Conservation (phyloP, 2,797 vertebrate genomes). For the Prunella strophiata region DNA sequence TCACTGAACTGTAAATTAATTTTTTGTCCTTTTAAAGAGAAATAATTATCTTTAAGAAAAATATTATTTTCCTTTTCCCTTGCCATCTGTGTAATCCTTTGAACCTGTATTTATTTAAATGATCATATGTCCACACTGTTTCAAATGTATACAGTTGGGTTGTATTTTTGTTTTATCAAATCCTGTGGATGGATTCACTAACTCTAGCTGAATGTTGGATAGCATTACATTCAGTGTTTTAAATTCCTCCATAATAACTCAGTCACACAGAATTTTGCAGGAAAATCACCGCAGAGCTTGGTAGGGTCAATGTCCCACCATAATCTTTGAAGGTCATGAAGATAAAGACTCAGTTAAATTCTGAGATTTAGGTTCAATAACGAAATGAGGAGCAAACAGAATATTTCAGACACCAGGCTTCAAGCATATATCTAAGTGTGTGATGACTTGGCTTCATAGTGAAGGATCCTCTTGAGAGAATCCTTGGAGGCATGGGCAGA, state of each 20-base stretch:
- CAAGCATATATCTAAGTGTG: neutral
- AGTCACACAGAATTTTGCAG: neutral
- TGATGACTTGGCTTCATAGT: neutral
- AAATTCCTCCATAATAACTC: neutral
- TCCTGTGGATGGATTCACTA: neutral
- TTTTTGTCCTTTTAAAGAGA: neutral
- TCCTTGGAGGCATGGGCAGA: neutral
- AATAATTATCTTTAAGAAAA: neutral
- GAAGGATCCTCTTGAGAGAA: neutral
- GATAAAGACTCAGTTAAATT: neutral
- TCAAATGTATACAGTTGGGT: neutral
- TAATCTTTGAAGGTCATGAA: neutral
- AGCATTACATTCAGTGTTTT: neutral
- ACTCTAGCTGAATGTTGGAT: neutral
- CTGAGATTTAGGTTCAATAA: neutral
- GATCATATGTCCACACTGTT: neutral
- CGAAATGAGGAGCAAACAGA: neutral
- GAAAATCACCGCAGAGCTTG: neutral
- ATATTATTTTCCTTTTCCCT: neutral
- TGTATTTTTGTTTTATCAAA: neutral
- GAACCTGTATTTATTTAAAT: neutral
- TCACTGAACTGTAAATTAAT: neutral
- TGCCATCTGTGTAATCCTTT: neutral
- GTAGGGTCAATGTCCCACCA: neutral
- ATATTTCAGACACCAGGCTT: neutral